Evolutionary conservation across 2,888 invertebrate genomes (phyloP).

Genomic region (Tribolium freemani): DNA sequence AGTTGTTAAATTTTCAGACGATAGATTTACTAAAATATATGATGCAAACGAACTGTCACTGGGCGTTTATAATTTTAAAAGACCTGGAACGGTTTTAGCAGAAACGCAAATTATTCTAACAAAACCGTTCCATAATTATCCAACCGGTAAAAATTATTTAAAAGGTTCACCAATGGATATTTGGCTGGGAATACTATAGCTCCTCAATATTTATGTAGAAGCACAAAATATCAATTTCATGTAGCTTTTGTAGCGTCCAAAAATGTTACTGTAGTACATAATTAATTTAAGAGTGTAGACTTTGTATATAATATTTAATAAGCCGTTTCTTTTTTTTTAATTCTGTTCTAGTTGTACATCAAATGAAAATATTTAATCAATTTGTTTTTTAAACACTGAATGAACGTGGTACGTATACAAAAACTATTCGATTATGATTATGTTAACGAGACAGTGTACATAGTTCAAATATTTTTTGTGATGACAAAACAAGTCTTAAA

Average conservation of each 20-base stretch:
- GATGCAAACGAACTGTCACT: slow-evolving; percentile 27
- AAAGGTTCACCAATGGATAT: slow-evolving; percentile 26
- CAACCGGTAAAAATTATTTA: background rate
- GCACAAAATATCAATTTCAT: slow-evolving; percentile 48
- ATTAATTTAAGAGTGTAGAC: slow-evolving; percentile 38
- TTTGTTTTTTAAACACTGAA: slow-evolving; percentile 16
- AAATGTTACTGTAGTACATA: slow-evolving; percentile 40
- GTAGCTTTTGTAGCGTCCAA: slow-evolving; percentile 51
- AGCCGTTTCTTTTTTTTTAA: slow-evolving; percentile 12
- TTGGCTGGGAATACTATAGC: slow-evolving; percentile 40
- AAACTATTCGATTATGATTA: background rate
- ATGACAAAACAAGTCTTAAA: too few relatives aligned
- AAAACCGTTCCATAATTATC: background rate
- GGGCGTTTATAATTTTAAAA: background rate
- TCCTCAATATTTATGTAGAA: slow-evolving; percentile 43
- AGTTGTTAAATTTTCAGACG: slow-evolving; percentile 18
- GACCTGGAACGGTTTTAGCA: background rate
- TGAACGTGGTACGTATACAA: slow-evolving; percentile 14
- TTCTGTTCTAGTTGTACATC: slow-evolving; percentile 38
- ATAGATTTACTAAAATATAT: slow-evolving; percentile 20
- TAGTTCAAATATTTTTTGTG: too few relatives aligned
- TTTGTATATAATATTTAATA: slow-evolving; percentile 40
- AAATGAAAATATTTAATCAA: slow-evolving; percentile 40
- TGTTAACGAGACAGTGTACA: too few relatives aligned
- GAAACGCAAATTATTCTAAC: background rate